Evolutionary conservation across 2,888 invertebrate species (phyloP), one percentile per base, ranked within the genome.

Genomic region (Melipona beecheii): DNA sequence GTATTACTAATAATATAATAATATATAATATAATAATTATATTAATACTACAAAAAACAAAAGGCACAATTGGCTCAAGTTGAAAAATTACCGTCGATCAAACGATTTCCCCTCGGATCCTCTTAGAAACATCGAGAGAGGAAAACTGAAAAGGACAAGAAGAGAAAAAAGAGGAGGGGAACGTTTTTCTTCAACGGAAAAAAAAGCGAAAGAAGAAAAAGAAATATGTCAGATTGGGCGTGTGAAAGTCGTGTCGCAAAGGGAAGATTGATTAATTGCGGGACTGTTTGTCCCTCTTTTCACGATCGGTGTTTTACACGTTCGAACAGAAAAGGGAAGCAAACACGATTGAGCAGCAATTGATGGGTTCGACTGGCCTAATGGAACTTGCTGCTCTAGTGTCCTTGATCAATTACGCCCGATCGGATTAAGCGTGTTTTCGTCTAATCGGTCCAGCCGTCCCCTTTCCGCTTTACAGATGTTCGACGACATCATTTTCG

Each of bases 401-500:
- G 78, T 68, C 56, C 78, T 88, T 76, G 80, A 88, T 86, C 81
- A 78, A 85, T 88, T 78, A 86, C 58, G 58, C 65, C 52, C 52
- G 75, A 85, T 84, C 70, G 43, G 52, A 56, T 73, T 75, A 68
- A 80, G 21, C n/a, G 58, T 36, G 64, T 70, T 65, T 24, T n/a
- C n/a, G 58, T 21, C 74, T 82, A 75, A 82, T 84, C 66, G 73
- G 62, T 24, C 9, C 13, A 17, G 21, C 36, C 19, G 15, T 49
- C 31, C 1, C 13, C 4, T 13, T 66, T 31, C 54, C 27, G 77
- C 86, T 84, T 91, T 95, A 5, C 96, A 98, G 97, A 97, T 98
- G 94, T 98, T 99, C 95, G 99, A 99, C 95, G 99, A 99, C 95
- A 97, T 99, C 93, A 99, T 99, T 95, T 99, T 99, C 95, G 98